Evolutionary conservation across 2,888 invertebrate species (phyloP), one percentile per base, ranked within the genome.

Genomic region (Ochropleura plecta): DNA sequence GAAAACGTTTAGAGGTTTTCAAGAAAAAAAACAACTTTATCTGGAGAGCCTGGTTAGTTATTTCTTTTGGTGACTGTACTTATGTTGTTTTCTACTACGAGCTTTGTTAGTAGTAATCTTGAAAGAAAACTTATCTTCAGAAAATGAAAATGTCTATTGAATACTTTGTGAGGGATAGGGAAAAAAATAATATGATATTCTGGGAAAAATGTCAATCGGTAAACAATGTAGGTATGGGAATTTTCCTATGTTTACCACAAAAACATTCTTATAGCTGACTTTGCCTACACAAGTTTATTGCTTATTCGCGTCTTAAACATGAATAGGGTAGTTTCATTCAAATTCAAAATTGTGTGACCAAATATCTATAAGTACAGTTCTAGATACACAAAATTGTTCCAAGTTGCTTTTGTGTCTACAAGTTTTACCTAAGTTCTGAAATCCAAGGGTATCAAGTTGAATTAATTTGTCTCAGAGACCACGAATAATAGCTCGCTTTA

Each of bases 401-500:
- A 79, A 55, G 60, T 74, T 70, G 51, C 71, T 57, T 57, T 82
- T 85, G 63, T 77, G 40, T 49, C 40, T 60, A 60, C 18, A 67
- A 82, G 69, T 85, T 64, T 51, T 63, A 14, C n/a, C 12, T 57
- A 57, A 65, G 65, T 76, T 67, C 40, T 59, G 42, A 71, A 66
- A 79, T 79, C 55, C 20, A 42, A 63, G 68, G 53, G 49, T 63
- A 46, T 66, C 67, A 64, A 73, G 64, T 84, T 73, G 66, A 83
- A 76, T 76, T 79, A 76, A 76, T 86, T 86, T 71, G 76, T 68
- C 73, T 76, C 60, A 57, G 60, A 76, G 67, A 69, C 16, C 70
- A 59, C 59, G 70, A 76, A 73, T 71, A 82, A 83, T 64, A 72
- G 73, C 69, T n/a, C 9, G 64, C 53, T 83, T 64, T 82, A 82